Base-by-base conservation (phyloP, 1,140 invertebrate species). In the Notospermus geniculatus region DNA sequence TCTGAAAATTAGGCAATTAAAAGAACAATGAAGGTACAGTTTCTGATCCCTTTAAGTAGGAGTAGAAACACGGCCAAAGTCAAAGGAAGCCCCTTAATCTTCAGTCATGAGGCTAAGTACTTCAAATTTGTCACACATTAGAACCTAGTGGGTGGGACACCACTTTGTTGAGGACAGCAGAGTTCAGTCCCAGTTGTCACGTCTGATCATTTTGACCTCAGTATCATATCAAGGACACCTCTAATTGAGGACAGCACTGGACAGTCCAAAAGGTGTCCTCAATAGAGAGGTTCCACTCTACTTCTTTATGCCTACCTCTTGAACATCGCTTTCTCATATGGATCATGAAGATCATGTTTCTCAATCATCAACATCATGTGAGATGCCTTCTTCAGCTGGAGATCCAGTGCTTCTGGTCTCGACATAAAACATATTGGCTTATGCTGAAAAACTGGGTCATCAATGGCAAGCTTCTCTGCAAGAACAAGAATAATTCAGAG, bases 381-480 rank as follows among this genome's bases (percentile, higher is more conserved):
- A 27, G 5, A 7, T 50, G 19, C 19, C n/a, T 50, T 50, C 25
- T 50, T 50, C 46, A 50, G 19, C 46, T 19, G 25, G 9, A 50
- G n/a, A n/a, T 50, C 46, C 19, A 23, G n/a, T 5, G 46, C 46
- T 27, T 50, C 46, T 19, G n/a, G 19, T 5, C 46, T 5, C n/a
- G 46, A 7, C n/a, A 50, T 5, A n/a, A 50, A 50, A 50, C 46
- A 50, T 27, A n/a, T 27, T 27, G 46, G 46, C 25, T 50, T 50
- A 50, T 50, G 46, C 25, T 50, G n/a, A 4, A 23, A n/a, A 7
- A 7, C 46, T 50, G n/a, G 19, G n/a, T 50, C 46, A n/a, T 19
- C 25, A 9, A 50, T 23, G 4, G 46, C 46, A 9, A 50, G 25
- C n/a, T 27, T 50, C 25, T 50, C 46, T 50, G n/a, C n/a, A 50